A percentile compares a stretch with the other conserved stretches of the same genome.
Evolutionary conservation across 2,797 vertebrate species (phyloP).

Genomic region (Phylloscopus collybita): DNA sequence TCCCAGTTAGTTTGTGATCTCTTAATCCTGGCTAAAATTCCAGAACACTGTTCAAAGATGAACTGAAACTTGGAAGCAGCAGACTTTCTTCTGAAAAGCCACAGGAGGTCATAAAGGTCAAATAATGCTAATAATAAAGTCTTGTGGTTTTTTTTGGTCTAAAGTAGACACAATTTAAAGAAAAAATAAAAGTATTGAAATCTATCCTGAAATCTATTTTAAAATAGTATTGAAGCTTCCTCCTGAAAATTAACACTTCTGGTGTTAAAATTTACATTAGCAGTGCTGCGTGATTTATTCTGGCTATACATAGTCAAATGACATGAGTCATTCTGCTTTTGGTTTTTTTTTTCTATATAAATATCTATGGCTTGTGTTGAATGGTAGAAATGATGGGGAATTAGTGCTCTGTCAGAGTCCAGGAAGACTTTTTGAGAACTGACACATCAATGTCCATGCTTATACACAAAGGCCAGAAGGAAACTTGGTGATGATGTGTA

Average conservation of each 20-base stretch:
- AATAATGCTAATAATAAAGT: not conserved
- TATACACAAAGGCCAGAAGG: not conserved
- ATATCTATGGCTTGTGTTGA: not conserved
- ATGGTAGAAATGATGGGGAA: not conserved
- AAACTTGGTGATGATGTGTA: not conserved
- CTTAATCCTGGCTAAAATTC: conserved; percentile 12
- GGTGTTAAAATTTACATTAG: not conserved
- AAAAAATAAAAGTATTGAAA: not conserved
- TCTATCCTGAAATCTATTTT: not conserved
- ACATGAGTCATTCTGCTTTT: not conserved
- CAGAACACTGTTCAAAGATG: not conserved
- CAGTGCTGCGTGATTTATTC: not conserved
- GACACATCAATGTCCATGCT: not conserved
- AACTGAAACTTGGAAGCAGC: not conserved
- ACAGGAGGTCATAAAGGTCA: not conserved
- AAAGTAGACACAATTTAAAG: not conserved
- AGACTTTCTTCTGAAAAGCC: not conserved
- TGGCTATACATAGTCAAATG: not conserved
- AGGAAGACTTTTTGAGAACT: not conserved
- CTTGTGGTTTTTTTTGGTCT: not conserved
- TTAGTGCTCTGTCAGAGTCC: not conserved
- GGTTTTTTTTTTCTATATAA: not conserved
- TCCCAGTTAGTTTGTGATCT: conserved; percentile 16
- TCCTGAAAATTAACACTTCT: not conserved
- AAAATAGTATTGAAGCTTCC: not conserved